phyloP scores from a whole-genome alignment of 2,888 invertebrate species.

The Cephus runcator region DNA sequence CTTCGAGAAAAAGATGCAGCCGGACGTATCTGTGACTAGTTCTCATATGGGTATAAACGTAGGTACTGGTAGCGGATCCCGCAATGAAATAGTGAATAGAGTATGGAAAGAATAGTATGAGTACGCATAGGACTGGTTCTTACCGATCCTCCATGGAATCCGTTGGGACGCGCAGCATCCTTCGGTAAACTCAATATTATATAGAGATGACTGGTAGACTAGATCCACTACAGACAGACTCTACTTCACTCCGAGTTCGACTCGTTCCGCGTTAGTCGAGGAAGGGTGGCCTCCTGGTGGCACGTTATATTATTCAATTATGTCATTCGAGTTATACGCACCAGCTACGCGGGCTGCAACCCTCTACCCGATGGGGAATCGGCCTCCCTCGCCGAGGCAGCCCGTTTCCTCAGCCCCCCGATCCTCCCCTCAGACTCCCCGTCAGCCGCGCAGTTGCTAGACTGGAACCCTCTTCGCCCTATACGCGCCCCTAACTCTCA shows the following conservation, averaged over 20 bases:
- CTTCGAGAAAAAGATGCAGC: neutral
- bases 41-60: neutral
- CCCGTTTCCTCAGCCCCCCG: constrained; percentile 15
- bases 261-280: neutral
- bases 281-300: constrained; percentile 39
- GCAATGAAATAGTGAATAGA: neutral
- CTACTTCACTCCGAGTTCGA: neutral
- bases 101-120: neutral
- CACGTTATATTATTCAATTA: constrained; percentile 64
- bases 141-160: neutral
- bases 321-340: constrained; percentile 61
- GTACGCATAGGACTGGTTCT: neutral
- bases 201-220: neutral
- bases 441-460: neutral
- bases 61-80: neutral
- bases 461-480: constrained; percentile 24
- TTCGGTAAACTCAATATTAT: neutral
- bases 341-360: constrained; percentile 32
- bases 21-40: neutral
- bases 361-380: constrained; percentile 2
- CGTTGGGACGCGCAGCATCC: neutral
- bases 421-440: constrained; percentile 8
- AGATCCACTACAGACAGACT: neutral
- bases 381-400: neutral
- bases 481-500: constrained; percentile 35